A percentile compares a stretch with the other conserved stretches of the same genome.
Evolutionary conservation across 2,888 invertebrate species (phyloP).

Genomic region (Oegoconia quadripuncta): DNA sequence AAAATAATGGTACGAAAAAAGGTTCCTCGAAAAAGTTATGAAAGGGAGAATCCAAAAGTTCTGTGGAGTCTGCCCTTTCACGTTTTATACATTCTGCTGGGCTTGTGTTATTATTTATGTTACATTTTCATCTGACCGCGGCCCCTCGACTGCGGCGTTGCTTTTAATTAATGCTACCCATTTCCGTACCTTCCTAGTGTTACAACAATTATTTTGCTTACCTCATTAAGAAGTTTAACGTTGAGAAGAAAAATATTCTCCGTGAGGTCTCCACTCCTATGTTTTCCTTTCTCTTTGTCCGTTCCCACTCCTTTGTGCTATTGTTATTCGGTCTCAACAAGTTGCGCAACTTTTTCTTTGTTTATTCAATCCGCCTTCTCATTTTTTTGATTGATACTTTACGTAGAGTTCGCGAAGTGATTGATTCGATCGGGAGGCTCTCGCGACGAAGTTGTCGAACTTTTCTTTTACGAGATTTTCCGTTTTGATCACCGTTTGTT

Average conservation of each 20-base stretch:
- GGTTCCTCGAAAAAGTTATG: conserved; percentile 69
- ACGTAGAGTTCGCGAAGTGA: conserved; percentile 42
- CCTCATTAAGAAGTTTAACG: conserved; percentile 72
- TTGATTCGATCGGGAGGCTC: conserved; percentile 35
- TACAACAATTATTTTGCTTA: conserved; percentile 72
- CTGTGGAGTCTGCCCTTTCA: conserved; percentile 55
- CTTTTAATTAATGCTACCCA: conserved; percentile 72
- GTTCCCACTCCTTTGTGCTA: conserved; percentile 41
- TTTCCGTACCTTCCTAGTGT: conserved; percentile 68
- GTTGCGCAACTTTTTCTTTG: conserved; percentile 39
- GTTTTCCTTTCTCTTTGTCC: conserved; percentile 33
- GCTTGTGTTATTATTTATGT: conserved; percentile 70
- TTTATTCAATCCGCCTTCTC: conserved; percentile 42
- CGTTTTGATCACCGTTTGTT: conserved; percentile 1
- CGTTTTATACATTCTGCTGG: conserved; percentile 59
- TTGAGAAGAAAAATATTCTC: conserved; percentile 58
- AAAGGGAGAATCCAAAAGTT: conserved; percentile 68
- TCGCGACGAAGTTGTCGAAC: conserved; percentile 14
- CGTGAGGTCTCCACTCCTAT: conserved; percentile 43
- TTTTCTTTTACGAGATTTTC: conserved; percentile 15
- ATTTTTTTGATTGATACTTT: conserved; percentile 47
- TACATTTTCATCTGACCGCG: conserved; percentile 65
- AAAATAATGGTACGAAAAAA: conserved; percentile 72
- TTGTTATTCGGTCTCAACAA: conserved; percentile 47
- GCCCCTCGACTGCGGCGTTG: conserved; percentile 51